Percentiles rank a stretch among this genome's conserved stretches.
Conservation (phyloP, 1,140 invertebrate species). For the Paralvinella palmiformis region DNA sequence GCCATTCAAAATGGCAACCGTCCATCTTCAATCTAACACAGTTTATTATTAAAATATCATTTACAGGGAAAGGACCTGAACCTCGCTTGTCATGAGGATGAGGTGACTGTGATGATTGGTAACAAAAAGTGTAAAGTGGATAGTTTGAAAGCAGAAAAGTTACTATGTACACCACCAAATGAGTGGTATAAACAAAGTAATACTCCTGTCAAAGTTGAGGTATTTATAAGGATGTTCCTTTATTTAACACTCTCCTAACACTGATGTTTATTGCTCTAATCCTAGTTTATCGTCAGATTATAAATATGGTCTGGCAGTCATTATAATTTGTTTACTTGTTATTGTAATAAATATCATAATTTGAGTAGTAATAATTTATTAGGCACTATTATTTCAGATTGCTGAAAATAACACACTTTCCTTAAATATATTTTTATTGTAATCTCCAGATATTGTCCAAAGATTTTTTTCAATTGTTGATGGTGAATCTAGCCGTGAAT, state of each 20-base stretch:
- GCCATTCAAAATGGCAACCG: neutral
- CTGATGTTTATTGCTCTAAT: neutral
- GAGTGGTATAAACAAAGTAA: slow-evolving; percentile 68
- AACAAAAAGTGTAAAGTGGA: slow-evolving; percentile 83
- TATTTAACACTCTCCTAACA: neutral
- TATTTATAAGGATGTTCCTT: neutral
- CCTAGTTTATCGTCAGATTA: neutral
- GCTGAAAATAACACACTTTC: too few relatives aligned
- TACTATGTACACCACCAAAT: slow-evolving; percentile 65
- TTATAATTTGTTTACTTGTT: neutral
- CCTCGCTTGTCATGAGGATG: slow-evolving; percentile 82
- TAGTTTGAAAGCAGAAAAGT: slow-evolving; percentile 76
- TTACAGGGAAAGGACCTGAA: slow-evolving; percentile 75
- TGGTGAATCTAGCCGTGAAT: too few relatives aligned
- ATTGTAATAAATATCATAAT: neutral
- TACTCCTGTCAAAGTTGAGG: neutral
- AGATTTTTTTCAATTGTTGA: too few relatives aligned
- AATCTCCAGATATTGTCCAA: too few relatives aligned
- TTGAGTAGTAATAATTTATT: too few relatives aligned
- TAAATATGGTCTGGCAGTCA: neutral
- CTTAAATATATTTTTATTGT: too few relatives aligned
- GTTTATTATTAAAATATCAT: slow-evolving; percentile 7
- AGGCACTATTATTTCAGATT: too few relatives aligned
- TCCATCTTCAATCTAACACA: neutral
- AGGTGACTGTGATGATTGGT: slow-evolving; percentile 90